phyloP scores from a whole-genome alignment of 35 echinoderm and acorn worm species.

The Strongylocentrotus purpuratus region DNA sequence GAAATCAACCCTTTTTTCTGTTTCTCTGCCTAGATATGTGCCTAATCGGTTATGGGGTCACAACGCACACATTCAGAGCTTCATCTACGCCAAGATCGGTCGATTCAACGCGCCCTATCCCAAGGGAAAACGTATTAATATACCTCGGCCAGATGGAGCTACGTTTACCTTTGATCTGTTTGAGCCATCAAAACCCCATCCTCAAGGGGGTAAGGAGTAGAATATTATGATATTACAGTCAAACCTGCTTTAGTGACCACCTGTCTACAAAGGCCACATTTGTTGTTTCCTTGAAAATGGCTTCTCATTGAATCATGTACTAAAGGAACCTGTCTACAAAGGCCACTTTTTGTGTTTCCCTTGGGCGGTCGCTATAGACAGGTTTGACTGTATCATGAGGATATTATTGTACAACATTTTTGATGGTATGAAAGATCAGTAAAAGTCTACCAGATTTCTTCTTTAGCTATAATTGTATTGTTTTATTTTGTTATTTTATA shows the following conservation, averaged over 20 bases:
- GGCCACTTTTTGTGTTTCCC: too few species aligned
- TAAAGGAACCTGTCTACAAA: too few species aligned
- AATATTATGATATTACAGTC: not conserved
- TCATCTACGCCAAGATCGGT: conserved; percentile 86
- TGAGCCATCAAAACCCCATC: conserved; percentile 72
- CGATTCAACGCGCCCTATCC: conserved; percentile 77
- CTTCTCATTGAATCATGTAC: too few species aligned
- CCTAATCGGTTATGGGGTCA: conserved; percentile 90
- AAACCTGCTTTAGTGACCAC: too few species aligned
- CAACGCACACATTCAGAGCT: conserved; percentile 84
- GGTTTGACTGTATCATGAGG: too few species aligned
- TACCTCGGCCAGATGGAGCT: conserved; percentile 77
- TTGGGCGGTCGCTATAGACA: too few species aligned
- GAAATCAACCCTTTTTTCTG: too few species aligned
- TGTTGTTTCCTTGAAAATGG: too few species aligned
- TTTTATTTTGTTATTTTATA: too few species aligned
- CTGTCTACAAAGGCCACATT: too few species aligned
- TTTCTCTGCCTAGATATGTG: conserved; percentile 69
- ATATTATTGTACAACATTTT: not conserved
- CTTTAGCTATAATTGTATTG: too few species aligned
- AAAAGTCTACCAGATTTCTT: not conserved
- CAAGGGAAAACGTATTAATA: conserved; percentile 54
- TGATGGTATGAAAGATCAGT: not conserved
- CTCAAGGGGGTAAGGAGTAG: conserved; percentile 68
- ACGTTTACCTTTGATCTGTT: conserved; percentile 93